These are phyloP conservation scores for Lepilemur ruficaudatus DNA, from an alignment of 2,797 vertebrate species.

Conservation along the genomic window DNA sequence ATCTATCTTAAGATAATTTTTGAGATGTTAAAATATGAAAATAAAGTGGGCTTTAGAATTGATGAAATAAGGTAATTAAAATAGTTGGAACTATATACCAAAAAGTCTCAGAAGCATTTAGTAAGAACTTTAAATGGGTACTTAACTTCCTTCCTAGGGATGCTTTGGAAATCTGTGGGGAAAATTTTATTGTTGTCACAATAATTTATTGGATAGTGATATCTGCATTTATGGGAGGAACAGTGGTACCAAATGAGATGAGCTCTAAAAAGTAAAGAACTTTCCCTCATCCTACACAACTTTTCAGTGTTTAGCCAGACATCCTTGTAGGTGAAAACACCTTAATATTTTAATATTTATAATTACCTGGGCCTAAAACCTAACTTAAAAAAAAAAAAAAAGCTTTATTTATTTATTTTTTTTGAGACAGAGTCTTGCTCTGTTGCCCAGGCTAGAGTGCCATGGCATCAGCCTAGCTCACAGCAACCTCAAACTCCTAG, in stretches of 20 bases:
- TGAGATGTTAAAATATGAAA: background rate
- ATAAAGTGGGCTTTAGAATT: background rate
- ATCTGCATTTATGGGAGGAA: background rate
- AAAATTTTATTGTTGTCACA: background rate
- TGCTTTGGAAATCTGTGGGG: background rate
- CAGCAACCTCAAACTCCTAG: too few species aligned
- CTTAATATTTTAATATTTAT: background rate
- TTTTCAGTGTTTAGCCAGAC: background rate
- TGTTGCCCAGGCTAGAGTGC: too few species aligned
- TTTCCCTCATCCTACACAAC: background rate
- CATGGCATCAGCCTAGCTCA: too few species aligned
- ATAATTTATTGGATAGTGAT: background rate
- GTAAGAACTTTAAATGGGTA: background rate
- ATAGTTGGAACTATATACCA: background rate
- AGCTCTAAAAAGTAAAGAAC: background rate
- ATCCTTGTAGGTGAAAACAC: background rate
- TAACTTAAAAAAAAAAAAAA: background rate
- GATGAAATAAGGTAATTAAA: constrained; percentile 36
- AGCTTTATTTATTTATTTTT: too few species aligned
- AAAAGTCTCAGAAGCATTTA: constrained; percentile 21
- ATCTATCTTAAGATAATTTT: constrained; percentile 26
- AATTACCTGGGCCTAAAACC: background rate
- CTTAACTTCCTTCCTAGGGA: background rate
- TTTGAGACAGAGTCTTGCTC: too few species aligned
- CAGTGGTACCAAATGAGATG: background rate